Evolutionary conservation across 2,797 vertebrate genomes (phyloP).

Genomic region (Fistularia commersonii): DNA sequence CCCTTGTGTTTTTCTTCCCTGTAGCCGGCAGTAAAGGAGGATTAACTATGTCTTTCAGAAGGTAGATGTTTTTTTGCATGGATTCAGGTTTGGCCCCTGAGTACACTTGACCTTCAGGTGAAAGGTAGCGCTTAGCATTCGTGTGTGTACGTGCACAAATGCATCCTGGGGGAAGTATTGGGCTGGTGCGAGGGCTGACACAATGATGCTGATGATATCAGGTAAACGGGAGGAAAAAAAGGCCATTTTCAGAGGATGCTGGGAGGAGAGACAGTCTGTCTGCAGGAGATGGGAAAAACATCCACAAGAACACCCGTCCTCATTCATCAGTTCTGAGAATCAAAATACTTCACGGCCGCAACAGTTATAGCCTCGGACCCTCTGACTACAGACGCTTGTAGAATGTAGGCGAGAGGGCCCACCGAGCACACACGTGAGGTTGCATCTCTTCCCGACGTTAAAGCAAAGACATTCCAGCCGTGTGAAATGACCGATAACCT

Average conservation of each 20-base stretch:
- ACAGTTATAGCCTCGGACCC: constrained; percentile 12
- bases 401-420: constrained; percentile 25
- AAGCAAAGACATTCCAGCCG: constrained; percentile 41
- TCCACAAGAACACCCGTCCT: constrained; percentile 31
- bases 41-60: background rate
- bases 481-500: constrained; percentile 21
- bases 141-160: background rate
- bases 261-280: constrained; percentile 11
- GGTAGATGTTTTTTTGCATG: background rate
- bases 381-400: constrained; percentile 9
- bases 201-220: constrained; percentile 17
- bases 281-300: constrained; percentile 25
- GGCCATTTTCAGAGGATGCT: constrained; percentile 35
- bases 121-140: background rate
- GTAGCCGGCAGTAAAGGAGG: too few species aligned
- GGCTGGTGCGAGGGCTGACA: constrained; percentile 23
- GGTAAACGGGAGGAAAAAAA: constrained; percentile 37
- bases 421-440: constrained; percentile 34
- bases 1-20: too few species aligned
- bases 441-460: constrained; percentile 37
- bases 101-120: background rate
- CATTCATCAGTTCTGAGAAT: constrained; percentile 62
- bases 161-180: constrained; percentile 1
- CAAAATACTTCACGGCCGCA: constrained; percentile 26
- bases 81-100: too few species aligned